Evolutionary conservation across 2,888 invertebrate genomes (phyloP), one percentile per base, ranked within the genome.

Genomic region (Ennomos quercinarius): DNA sequence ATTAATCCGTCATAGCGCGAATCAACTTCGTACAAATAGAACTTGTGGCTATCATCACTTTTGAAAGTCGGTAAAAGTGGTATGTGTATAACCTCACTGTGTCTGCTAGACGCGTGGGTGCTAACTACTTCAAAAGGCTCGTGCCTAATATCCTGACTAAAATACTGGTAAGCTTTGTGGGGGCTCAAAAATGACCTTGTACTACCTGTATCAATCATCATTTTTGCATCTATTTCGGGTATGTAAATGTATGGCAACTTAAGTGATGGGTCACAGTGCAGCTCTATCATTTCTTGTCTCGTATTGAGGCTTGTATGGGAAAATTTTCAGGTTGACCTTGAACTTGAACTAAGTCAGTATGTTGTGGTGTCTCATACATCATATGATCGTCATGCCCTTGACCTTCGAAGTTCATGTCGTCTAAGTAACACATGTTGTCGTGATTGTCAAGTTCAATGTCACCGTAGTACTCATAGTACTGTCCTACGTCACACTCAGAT

Each of bases 21-120:
- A 12, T 48, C 39, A 6, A 39, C 48, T n/a, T 39, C n/a, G n/a
- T 48, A 48, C n/a, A 48, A 8, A 10, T 39, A 48, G 27, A 48
- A 39, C 27, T 39, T 48, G 11, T 48, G 48, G 0, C 4, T 3
- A 0, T 39, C 39, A 8, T 10, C 27, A 9, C 10, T 48, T 27
- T 39, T 1, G 13, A 48, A 48, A 27, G 39, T 39, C 17, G 39
- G 39, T 1, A 39, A n/a, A 27, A 48, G 39, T 3, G 48, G 48
- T 1, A 43, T 43, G 9, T 43, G 27, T 17, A 43, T 27, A 3
- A 43, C 39, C 27, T 48, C 48, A 11, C 10, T 37, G 9, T 48
- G 48, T 8, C 2, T 9, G 12, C 48, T 48, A 9, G 39, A 39
- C 1, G 39, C 39, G 27, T 48, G 27, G 8, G 48, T 48, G 10